Evolutionary conservation across 2,113 vertebrate genomes (phyloP), one percentile per base, ranked within the genome.

Genomic region (Pangasianodon hypophthalmus): DNA sequence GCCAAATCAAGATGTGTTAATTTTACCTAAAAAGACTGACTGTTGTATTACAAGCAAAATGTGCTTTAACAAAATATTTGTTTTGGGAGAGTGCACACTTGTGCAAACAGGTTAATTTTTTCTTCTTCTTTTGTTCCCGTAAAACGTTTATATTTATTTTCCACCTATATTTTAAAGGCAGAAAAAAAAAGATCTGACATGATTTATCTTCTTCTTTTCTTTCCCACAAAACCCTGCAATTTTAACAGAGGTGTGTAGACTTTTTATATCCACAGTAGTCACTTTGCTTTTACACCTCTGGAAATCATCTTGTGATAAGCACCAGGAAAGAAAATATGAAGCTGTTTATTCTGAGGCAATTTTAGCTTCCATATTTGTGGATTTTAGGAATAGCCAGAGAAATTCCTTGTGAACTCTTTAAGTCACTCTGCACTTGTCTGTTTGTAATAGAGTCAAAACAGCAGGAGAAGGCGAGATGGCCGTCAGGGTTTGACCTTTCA

Each of bases 391-490:
- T 9, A 41, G 46, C 44, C 84, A 88, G 52, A 93, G 91, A 94
- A 91, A 84, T 56, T 71, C 71, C 89, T 86, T 93, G 90, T 93
- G 71, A 92, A 73, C 89, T 93, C 92, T 93, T 91, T 92, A 91
- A 84, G 87, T 90, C 91, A 88, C 85, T 86, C 84, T 26, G 75
- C 84, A 56, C 87, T 80, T 60, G 92, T 93, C 93, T 91, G 93
- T 93, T 88, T 92, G 92, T 92, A 93, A 75, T 92, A 90, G 90
- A 93, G 92, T 93, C 92, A 91, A 92, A 86, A 86, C 88, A 86
- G 84, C 90, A 88, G 90, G 91, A 93, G 84, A 67, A 88, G 87
- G 52, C 18, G 18, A 87, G n/a, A 44, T 9, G 32, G 52, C 48
- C 1, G 10, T 56, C 21, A 0, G 50, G 56, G 50, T 44, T 41